Evolutionary conservation across 2,888 invertebrate genomes (phyloP).

Genomic region (Tuberolachnus salignus): DNA sequence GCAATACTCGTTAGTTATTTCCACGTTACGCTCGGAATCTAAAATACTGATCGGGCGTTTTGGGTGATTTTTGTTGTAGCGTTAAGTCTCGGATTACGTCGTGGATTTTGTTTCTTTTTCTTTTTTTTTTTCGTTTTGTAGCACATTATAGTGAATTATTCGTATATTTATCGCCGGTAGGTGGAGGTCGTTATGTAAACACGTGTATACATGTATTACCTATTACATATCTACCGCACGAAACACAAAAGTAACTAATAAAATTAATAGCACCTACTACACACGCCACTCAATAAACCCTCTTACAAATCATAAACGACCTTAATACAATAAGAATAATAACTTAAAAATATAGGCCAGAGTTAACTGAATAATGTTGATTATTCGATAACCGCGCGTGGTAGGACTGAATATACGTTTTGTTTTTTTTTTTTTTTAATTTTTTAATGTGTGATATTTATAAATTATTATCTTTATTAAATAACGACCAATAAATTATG

Average conservation of each 20-base stretch:
- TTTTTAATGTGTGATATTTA: conserved; percentile 1
- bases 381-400: conserved; percentile 11
- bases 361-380: background rate
- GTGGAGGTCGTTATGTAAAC: too few relatives aligned
- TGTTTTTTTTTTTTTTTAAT: too few relatives aligned
- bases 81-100: too few relatives aligned
- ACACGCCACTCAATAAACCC: background rate
- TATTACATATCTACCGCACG: background rate
- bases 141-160: too few relatives aligned
- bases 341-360: conserved; percentile 27
- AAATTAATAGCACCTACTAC: background rate
- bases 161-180: too few relatives aligned
- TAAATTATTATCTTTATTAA: conserved; percentile 19
- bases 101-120: too few relatives aligned
- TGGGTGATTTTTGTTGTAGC: too few relatives aligned
- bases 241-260: background rate
- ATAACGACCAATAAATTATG: background rate
- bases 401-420: conserved; percentile 11
- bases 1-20: too few relatives aligned
- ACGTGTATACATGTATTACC: background rate
- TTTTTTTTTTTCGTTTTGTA: too few relatives aligned
- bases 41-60: too few relatives aligned
- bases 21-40: too few relatives aligned
- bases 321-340: conserved; percentile 18
- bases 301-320: conserved; percentile 3